Percentiles rank a stretch among this genome's conserved stretches.
Conservation (phyloP, 2,797 vertebrate genomes). For the Intellagama lesueurii region DNA sequence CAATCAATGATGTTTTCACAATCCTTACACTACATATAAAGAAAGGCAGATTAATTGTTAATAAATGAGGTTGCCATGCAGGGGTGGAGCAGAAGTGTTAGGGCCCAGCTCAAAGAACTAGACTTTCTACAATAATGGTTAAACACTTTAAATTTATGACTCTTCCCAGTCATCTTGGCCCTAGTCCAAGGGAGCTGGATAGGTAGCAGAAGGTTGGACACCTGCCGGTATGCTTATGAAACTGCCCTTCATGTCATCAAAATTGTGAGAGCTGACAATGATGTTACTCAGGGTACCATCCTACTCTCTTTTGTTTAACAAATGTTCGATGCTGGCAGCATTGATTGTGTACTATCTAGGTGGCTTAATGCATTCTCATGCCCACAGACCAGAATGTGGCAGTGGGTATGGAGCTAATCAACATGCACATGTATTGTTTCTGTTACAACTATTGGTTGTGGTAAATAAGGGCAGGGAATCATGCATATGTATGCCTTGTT, state of each 20-base stretch:
- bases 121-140: neutral
- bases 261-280: neutral
- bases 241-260: neutral
- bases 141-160: neutral
- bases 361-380: neutral
- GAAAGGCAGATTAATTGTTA: conserved; percentile 23
- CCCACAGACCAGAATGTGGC: neutral
- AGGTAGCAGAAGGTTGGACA: neutral
- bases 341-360: neutral
- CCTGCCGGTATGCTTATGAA: neutral
- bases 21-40: conserved; percentile 36
- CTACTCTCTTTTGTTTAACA: neutral
- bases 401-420: neutral
- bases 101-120: neutral
- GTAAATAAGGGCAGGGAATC: neutral
- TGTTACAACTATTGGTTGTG: neutral
- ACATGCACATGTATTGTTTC: neutral
- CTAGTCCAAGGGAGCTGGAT: neutral
- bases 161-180: neutral
- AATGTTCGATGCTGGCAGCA: neutral
- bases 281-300: neutral
- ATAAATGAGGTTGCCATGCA: neutral
- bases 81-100: neutral
- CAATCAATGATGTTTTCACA: conserved; percentile 52
- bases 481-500: neutral